phyloP scores from a whole-genome alignment of 2,797 vertebrate genomes.

The Rhinatrema bivittatum region DNA sequence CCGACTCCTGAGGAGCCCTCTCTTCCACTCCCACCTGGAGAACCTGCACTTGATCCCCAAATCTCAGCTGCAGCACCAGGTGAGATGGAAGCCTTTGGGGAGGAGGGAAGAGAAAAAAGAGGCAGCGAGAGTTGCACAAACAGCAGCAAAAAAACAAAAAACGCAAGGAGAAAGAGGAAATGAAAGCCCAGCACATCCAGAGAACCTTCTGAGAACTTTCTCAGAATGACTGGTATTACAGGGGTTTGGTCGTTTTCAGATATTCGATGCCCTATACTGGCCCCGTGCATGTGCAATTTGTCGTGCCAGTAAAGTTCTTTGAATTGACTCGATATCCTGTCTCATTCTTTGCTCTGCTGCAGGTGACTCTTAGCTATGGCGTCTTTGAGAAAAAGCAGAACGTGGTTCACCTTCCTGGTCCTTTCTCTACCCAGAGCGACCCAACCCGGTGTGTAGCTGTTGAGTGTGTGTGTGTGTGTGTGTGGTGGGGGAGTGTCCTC shows the following conservation, averaged over 20 bases:
- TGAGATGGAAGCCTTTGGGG: constrained; percentile 23
- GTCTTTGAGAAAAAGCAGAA: constrained; percentile 84
- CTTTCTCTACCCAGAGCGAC: constrained; percentile 71
- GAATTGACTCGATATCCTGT: too few relatives aligned
- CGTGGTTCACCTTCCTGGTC: constrained; percentile 67
- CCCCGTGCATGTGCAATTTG: too few relatives aligned
- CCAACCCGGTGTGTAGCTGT: constrained; percentile 71
- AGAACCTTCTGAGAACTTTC: too few relatives aligned
- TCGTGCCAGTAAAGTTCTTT: too few relatives aligned
- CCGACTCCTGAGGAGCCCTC: constrained; percentile 62
- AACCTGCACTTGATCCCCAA: constrained; percentile 70
- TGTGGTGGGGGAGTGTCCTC: too few relatives aligned
- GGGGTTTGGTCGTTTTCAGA: too few relatives aligned
- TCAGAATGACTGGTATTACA: too few relatives aligned
- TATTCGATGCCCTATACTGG: too few relatives aligned
- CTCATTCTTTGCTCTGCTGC: constrained; percentile 21
- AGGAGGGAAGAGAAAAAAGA: neutral
- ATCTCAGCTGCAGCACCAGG: constrained; percentile 46
- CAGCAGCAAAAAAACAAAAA: too few relatives aligned
- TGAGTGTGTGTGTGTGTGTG: too few relatives aligned
- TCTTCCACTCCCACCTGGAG: constrained; percentile 90
- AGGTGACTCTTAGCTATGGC: constrained; percentile 89
- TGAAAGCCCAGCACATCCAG: too few relatives aligned
- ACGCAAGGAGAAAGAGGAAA: neutral
- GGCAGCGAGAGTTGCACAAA: too few relatives aligned